These are phyloP conservation scores for Oedothorax gibbosus DNA, from an alignment of 1,140 invertebrate genomes.

Conservation along the genomic window DNA sequence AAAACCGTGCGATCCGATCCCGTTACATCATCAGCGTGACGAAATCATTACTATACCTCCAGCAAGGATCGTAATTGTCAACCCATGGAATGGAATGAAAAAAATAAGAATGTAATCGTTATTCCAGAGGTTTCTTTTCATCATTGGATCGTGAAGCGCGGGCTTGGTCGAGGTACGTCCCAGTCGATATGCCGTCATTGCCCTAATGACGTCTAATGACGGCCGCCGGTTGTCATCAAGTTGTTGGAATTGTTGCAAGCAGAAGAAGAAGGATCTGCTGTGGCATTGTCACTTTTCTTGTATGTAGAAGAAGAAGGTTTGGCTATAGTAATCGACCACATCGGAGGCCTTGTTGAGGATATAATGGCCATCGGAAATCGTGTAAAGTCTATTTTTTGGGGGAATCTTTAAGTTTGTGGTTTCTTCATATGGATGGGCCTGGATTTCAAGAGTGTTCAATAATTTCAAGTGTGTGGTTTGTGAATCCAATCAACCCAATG, in stretches of 20 bases:
- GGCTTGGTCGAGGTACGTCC: conserved; percentile 49
- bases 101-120: conserved; percentile 21
- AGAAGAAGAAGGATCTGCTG: conserved; percentile 10
- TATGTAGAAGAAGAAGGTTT: conserved; percentile 29
- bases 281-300: conserved; percentile 24
- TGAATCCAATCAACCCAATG: no score
- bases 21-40: conserved; percentile 56
- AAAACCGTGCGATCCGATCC: conserved; percentile 28
- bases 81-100: conserved; percentile 8
- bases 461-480: no score
- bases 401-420: not conserved
- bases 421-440: no score
- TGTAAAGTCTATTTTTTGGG: conserved; percentile 34
- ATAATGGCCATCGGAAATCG: conserved; percentile 5
- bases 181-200: conserved; percentile 52
- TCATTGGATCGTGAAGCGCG: conserved; percentile 51
- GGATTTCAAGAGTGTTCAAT: no score
- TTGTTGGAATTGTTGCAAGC: not conserved
- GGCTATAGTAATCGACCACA: conserved; percentile 42
- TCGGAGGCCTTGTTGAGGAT: conserved; percentile 19
- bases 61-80: conserved; percentile 14
- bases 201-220: conserved; percentile 58
- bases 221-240: conserved; percentile 48
- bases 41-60: conserved; percentile 50
- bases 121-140: conserved; percentile 15